Conservation (phyloP, 2,797 vertebrate species). For the Peromyscus eremicus region DNA sequence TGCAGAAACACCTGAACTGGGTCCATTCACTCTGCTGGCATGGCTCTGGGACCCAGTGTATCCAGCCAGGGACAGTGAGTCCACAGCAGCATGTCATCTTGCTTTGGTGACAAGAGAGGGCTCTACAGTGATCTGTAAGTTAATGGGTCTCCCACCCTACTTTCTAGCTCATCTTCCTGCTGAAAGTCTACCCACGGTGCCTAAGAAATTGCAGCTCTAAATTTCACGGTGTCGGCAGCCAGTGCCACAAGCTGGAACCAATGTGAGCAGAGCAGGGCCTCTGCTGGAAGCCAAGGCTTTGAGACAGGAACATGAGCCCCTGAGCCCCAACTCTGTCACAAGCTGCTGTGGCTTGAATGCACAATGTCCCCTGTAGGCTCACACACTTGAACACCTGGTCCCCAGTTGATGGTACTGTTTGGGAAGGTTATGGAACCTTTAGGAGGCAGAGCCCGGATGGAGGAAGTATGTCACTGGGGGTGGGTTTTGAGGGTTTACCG, state of each 20-base stretch:
- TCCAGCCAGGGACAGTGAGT: background rate
- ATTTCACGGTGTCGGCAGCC: constrained; percentile 11
- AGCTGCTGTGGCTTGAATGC: background rate
- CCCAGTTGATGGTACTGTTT: background rate
- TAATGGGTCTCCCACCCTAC: background rate
- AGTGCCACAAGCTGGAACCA: background rate
- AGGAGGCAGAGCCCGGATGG: background rate
- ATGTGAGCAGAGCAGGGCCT: background rate
- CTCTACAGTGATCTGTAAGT: background rate
- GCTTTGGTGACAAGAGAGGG: background rate
- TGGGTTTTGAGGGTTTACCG: background rate
- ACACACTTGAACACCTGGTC: background rate
- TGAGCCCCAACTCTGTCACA: background rate
- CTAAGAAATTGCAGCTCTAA: constrained; percentile 14
- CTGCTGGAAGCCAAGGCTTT: background rate
- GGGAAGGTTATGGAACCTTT: background rate
- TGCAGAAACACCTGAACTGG: background rate
- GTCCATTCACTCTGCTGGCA: background rate
- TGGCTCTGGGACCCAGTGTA: background rate
- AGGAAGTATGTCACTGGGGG: background rate
- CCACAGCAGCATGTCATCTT: background rate
- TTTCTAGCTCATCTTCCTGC: background rate
- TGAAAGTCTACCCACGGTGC: constrained; percentile 38
- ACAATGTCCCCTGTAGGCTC: background rate
- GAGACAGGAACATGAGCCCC: background rate